Conservation (phyloP, 2,113 vertebrate species). For the Atractosteus spatula region DNA sequence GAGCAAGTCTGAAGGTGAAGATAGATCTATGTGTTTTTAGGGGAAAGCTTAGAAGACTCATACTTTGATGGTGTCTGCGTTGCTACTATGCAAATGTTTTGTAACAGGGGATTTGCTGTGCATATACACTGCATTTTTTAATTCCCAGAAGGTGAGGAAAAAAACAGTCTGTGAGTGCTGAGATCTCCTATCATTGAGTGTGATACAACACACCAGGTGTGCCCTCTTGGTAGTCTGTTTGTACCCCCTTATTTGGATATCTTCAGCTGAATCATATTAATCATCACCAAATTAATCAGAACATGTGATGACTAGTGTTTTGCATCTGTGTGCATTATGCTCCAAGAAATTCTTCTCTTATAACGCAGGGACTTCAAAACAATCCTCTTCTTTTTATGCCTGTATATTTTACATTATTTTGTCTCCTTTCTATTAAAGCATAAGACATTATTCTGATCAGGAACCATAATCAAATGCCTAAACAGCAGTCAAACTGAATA, state of each 20-base stretch:
- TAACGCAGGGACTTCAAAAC: no score
- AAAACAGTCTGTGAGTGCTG: constrained; percentile 38
- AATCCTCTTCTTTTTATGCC: no score
- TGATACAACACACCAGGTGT: constrained; percentile 65
- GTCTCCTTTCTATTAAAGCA: no score
- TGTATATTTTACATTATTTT: no score
- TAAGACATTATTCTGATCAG: no score
- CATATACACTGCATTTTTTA: constrained; percentile 56
- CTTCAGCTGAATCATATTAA: constrained; percentile 67
- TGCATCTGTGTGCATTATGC: constrained; percentile 50
- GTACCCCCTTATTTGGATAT: constrained; percentile 51
- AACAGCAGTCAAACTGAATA: no score
- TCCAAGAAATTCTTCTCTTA: constrained; percentile 37
- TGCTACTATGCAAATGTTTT: constrained; percentile 32
- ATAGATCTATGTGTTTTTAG: constrained; percentile 30
- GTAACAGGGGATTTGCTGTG: constrained; percentile 55
- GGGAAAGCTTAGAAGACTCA: constrained; percentile 23
- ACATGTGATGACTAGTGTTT: constrained; percentile 40
- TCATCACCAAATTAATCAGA: constrained; percentile 76
- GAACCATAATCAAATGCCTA: no score
- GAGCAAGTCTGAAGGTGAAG: constrained; percentile 34
- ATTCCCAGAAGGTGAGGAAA: constrained; percentile 52
- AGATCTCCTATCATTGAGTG: constrained; percentile 64
- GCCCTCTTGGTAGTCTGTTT: constrained; percentile 38
- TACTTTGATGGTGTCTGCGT: constrained; percentile 39